phyloP scores from a whole-genome alignment of 64 coral and sea anemone species.

The Pocillopora verrucosa region DNA sequence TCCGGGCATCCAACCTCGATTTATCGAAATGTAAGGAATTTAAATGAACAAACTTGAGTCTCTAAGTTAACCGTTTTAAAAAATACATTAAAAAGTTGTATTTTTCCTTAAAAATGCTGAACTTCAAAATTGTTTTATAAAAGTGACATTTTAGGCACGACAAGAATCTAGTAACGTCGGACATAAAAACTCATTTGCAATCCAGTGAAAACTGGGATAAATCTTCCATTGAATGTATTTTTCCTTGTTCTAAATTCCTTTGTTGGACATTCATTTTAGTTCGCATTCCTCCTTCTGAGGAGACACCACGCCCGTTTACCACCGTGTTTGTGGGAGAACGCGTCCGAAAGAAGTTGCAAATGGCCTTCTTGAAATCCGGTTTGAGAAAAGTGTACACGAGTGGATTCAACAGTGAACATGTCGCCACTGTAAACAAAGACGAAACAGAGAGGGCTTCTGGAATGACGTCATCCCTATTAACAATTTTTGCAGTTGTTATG shows the following conservation, averaged over 20 bases:
- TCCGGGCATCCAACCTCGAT: too few relatives aligned
- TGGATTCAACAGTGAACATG: conserved; percentile 62
- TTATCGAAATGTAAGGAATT: too few relatives aligned
- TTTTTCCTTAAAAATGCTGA: too few relatives aligned
- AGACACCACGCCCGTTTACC: not conserved
- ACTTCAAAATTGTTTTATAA: too few relatives aligned
- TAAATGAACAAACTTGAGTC: too few relatives aligned
- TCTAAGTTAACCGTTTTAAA: too few relatives aligned
- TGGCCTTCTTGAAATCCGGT: conserved; percentile 55
- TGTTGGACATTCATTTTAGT: not conserved
- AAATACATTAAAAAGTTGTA: too few relatives aligned
- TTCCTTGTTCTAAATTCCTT: not conserved
- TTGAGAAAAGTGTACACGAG: conserved; percentile 72
- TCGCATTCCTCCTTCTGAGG: not conserved
- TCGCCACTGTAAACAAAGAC: conserved; percentile 52
- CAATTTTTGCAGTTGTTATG: conserved; percentile 61
- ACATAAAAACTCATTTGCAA: not conserved
- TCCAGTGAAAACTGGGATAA: not conserved
- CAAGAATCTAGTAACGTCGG: too few relatives aligned
- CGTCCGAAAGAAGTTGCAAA: conserved; percentile 1
- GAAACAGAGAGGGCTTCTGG: conserved; percentile 29
- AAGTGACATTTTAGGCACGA: too few relatives aligned
- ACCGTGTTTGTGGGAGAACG: not conserved
- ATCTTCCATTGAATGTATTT: not conserved
- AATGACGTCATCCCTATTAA: conserved; percentile 8